Evolutionary conservation across 35 echinoderm and acorn worm genomes (phyloP).

Genomic region (Acanthaster planci): DNA sequence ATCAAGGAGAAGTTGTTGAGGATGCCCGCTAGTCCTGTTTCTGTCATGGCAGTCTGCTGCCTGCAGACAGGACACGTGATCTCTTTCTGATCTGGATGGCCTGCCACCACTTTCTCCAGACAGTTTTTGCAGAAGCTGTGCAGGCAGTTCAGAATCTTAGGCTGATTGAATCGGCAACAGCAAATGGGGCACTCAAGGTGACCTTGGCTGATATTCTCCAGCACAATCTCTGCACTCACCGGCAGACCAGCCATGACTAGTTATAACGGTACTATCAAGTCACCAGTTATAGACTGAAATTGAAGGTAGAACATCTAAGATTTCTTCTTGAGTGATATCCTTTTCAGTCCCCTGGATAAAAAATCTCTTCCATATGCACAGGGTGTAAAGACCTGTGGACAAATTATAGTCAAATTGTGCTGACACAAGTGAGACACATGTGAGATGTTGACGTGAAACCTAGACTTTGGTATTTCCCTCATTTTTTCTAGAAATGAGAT

Average conservation of each 20-base stretch:
- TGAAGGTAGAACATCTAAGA: no score
- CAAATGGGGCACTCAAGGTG: conserved; percentile 3
- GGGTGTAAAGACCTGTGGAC: no score
- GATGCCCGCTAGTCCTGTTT: not conserved
- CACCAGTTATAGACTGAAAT: no score
- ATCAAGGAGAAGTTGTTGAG: not conserved
- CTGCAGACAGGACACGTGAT: conserved; percentile 5
- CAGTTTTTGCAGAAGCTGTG: not conserved
- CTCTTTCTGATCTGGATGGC: not conserved
- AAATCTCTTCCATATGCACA: no score
- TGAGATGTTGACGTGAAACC: no score
- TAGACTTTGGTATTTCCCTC: no score
- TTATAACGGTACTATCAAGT: no score
- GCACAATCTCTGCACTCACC: not conserved
- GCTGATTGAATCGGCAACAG: not conserved
- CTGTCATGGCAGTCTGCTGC: not conserved
- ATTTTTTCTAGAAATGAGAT: no score
- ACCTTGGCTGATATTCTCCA: not conserved
- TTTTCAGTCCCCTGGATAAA: no score
- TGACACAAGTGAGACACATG: no score
- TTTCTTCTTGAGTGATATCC: no score
- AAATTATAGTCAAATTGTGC: no score
- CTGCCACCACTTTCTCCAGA: not conserved
- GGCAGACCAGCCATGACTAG: not conserved
- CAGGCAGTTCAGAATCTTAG: not conserved